Evolutionary conservation across 2,113 vertebrate species (phyloP).

Genomic region (Oryzias javanicus): DNA sequence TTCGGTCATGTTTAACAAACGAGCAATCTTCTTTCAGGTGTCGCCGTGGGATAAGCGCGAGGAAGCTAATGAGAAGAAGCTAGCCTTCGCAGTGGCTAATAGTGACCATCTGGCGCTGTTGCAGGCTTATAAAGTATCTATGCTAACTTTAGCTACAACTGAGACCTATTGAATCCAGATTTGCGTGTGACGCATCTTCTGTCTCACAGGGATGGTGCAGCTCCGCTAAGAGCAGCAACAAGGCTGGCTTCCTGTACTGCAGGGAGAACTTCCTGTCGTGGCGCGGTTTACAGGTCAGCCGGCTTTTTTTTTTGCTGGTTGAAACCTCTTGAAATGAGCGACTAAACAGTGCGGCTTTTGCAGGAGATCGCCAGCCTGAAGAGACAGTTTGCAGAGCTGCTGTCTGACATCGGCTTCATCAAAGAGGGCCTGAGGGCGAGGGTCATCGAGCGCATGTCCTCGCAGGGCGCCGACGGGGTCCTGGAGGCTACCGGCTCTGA

Average conservation of each 20-base stretch:
- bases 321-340: neutral
- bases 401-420: conserved; percentile 97
- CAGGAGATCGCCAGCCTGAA: conserved; percentile 96
- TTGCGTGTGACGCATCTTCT: neutral
- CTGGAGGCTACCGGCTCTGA: conserved; percentile 90
- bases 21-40: conserved; percentile 23
- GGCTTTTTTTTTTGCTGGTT: neutral
- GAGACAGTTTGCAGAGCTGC: conserved; percentile 92
- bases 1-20: conserved; percentile 23
- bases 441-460: conserved; percentile 85
- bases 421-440: conserved; percentile 89
- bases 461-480: conserved; percentile 84
- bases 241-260: conserved; percentile 85
- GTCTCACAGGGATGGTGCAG: conserved; percentile 83
- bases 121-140: conserved; percentile 88
- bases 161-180: neutral
- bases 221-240: conserved; percentile 79
- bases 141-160: neutral
- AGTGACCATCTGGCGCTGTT: conserved; percentile 94
- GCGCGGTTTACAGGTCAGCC: conserved; percentile 85
- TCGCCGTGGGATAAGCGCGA: conserved; percentile 96
- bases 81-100: conserved; percentile 87
- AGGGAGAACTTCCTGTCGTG: conserved; percentile 92
- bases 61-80: conserved; percentile 91
- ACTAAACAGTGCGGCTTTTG: neutral